Percentiles rank a stretch among this genome's conserved stretches.
These are phyloP conservation scores for Cetonia aurata DNA, from an alignment of 2,888 invertebrate species.

Conservation along the genomic window DNA sequence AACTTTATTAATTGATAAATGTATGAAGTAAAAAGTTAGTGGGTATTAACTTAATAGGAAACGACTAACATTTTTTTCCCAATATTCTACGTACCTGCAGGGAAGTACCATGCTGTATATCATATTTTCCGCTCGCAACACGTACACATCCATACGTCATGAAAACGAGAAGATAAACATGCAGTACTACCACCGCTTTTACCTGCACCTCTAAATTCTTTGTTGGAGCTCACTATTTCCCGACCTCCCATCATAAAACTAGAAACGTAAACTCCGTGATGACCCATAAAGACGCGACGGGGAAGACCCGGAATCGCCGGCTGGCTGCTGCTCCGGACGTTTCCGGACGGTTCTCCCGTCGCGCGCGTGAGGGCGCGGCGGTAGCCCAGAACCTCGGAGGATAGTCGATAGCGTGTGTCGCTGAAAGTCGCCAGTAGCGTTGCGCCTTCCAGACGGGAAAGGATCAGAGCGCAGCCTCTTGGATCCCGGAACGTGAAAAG, in stretches of 20 bases:
- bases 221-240: slow-evolving; percentile 27
- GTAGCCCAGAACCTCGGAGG: slow-evolving; percentile 52
- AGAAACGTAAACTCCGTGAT: slow-evolving; percentile 56
- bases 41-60: too few relatives aligned
- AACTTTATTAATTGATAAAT: too few relatives aligned
- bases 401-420: slow-evolving; percentile 58
- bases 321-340: too few relatives aligned
- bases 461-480: slow-evolving; percentile 38
- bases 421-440: slow-evolving; percentile 54
- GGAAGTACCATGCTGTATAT: background rate
- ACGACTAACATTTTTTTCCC: too few relatives aligned
- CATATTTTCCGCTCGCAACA: background rate
- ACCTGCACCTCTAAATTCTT: slow-evolving; percentile 30
- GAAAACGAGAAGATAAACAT: background rate
- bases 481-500: slow-evolving; percentile 5
- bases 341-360: slow-evolving; percentile 6
- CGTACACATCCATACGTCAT: background rate
- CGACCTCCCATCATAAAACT: slow-evolving; percentile 53
- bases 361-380: slow-evolving; percentile 54
- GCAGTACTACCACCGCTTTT: slow-evolving; percentile 3
- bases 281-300: slow-evolving; percentile 56
- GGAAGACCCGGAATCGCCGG: slow-evolving; percentile 4
- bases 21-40: too few relatives aligned
- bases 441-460: slow-evolving; percentile 51
- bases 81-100: too few relatives aligned